Base-by-base conservation (phyloP, 2,888 invertebrate genomes). In the Hirudinaria manillensis region DNA sequence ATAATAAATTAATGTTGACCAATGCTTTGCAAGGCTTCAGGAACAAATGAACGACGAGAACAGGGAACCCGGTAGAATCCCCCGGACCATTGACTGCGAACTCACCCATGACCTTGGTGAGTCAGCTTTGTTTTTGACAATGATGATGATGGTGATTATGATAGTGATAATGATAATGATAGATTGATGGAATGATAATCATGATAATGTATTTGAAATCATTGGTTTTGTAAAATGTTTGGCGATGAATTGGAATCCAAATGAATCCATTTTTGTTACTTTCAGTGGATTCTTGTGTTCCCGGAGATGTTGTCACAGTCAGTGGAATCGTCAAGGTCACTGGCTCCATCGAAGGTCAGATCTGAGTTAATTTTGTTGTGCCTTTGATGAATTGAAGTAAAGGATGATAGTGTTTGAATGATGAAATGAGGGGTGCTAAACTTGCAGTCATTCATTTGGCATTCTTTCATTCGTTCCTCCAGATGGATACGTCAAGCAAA, bases 301-400 rank as follows among this genome's bases (percentile, higher is more conserved):
- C 94, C 19, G 96, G 96, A 1, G 94, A 95, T 87, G 90, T 93
- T 80, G 89, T 96, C 0, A 91, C 91, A 21, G 88, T 96, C 16
- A 91, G 91, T 75, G 97, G 96, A 51, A 89, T 94, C 78, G 89
- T 96, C 29, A 93, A 92, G 78, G 84, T 84, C 6, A 83, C 82
- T 79, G 83, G 81, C 78, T 79, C 82, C 3, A 82, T 83, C 77
- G 82, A 84, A 81, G 83, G 83, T 83, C 77, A 78, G 68, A 34
- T 6, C 4, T 10, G 6, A 29, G 10, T 7, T 19, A 32, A 24
- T 34, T 67, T 29, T n/a, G 13, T 4, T 29, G 24, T 10, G 3
- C 19, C 27, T 6, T 67, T 29, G 67, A 56, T 7, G 7, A 32
- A 10, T 16, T 32, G 34, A 36, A 66, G 32, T 74, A 27, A 32